phyloP scores from a whole-genome alignment of 2,888 invertebrate genomes.

The Heteropelma amictum region DNA sequence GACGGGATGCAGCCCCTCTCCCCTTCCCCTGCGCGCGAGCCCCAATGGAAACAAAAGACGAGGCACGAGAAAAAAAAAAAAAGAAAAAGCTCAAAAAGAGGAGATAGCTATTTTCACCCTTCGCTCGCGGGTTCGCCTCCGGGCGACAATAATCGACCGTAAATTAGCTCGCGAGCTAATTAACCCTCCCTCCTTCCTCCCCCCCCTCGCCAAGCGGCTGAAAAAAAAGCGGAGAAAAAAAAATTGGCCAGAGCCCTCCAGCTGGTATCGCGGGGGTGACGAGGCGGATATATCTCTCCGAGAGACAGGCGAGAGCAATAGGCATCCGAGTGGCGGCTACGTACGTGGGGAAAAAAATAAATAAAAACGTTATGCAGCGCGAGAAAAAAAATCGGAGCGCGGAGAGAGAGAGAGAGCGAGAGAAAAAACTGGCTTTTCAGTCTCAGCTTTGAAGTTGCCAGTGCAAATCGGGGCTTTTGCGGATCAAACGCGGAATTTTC shows the following conservation, averaged over 20 bases:
- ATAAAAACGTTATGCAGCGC: neutral
- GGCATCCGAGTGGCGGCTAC: neutral
- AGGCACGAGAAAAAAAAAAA: constrained; percentile 8
- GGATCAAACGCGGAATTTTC: constrained; percentile 55
- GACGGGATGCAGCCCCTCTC: neutral
- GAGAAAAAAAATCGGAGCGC: constrained; percentile 8
- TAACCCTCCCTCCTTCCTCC: no score
- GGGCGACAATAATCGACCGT: constrained; percentile 63
- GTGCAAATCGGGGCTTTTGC: constrained; percentile 30
- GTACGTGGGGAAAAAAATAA: constrained; percentile 1
- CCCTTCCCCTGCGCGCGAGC: neutral
- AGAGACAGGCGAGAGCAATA: constrained; percentile 15
- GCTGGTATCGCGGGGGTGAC: constrained; percentile 46
- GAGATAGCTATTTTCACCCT: constrained; percentile 1
- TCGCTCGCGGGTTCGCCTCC: constrained; percentile 21
- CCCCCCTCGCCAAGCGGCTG: constrained; percentile 55
- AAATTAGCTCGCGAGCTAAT: constrained; percentile 74
- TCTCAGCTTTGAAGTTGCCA: constrained; percentile 48
- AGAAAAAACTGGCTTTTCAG: constrained; percentile 44
- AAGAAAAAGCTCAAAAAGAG: constrained; percentile 15
- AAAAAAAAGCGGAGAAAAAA: neutral
- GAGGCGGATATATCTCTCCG: constrained; percentile 22
- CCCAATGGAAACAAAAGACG: no score
- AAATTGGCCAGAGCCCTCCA: constrained; percentile 56
- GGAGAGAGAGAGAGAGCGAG: neutral